Evolutionary conservation across 2,113 vertebrate genomes (phyloP).

Genomic region (Glaucidium brasilianum): DNA sequence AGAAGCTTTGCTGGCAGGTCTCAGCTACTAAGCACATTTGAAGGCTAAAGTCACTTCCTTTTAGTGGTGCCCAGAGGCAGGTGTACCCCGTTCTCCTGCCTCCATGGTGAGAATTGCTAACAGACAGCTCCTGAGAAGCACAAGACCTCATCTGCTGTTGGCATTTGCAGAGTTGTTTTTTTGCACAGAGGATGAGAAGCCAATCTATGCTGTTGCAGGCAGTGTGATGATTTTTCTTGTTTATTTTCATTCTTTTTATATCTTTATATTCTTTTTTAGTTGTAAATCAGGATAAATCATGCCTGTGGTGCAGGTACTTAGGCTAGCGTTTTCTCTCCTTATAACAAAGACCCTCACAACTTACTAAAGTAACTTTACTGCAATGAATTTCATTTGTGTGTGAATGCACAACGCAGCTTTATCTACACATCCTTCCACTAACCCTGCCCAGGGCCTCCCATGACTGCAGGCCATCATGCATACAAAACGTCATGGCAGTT

Average conservation of each 20-base stretch:
- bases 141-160: background rate
- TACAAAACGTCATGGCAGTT: rapidly evolving
- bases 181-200: background rate
- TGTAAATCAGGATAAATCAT: background rate
- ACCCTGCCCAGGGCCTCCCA: background rate
- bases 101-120: background rate
- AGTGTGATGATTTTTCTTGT: background rate
- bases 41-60: background rate
- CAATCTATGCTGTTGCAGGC: background rate
- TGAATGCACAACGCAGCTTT: rapidly evolving
- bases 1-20: background rate
- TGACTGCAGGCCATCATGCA: background rate
- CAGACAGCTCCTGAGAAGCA: background rate
- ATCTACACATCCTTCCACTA: background rate
- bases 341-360: background rate
- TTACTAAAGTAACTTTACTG: background rate
- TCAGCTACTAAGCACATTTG: background rate
- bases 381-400: background rate
- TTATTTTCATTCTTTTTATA: background rate
- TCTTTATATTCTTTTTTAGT: background rate
- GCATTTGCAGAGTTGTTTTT: background rate
- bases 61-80: background rate
- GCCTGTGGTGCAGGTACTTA: background rate
- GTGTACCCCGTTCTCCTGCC: background rate
- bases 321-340: rapidly evolving